A percentile compares a stretch with the other conserved stretches of the same genome.
phyloP scores from a whole-genome alignment of 2,113 vertebrate genomes.

The Halcyon senegalensis region DNA sequence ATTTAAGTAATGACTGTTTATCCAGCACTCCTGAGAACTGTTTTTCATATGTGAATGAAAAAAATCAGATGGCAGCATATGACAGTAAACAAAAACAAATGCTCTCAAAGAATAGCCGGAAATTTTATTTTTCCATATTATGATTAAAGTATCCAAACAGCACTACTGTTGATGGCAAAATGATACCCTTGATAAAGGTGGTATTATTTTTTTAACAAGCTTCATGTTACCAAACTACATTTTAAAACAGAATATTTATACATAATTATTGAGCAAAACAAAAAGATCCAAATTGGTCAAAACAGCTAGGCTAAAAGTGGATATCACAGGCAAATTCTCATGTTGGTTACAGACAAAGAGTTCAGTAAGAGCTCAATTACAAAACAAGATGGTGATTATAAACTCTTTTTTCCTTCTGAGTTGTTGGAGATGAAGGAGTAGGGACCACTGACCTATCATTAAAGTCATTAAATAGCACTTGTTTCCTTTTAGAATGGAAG shows the following conservation, averaged over 20 bases:
- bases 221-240: neutral
- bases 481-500: neutral
- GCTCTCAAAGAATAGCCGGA: neutral
- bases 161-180: neutral
- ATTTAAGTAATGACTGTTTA: neutral
- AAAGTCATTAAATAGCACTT: neutral
- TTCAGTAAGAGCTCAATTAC: neutral
- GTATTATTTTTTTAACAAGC: neutral
- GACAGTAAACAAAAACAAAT: neutral
- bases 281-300: neutral
- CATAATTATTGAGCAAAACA: neutral
- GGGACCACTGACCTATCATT: neutral
- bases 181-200: neutral
- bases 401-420: neutral
- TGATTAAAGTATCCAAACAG: neutral
- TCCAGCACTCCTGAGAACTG: neutral
- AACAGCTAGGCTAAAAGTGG: neutral
- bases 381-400: neutral
- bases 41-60: neutral
- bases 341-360: neutral
- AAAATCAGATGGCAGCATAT: neutral
- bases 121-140: neutral
- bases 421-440: neutral
- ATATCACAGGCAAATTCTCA: neutral
- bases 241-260: neutral